A percentile compares a stretch with the other conserved stretches of the same genome.
Evolutionary conservation across 1,140 invertebrate species (phyloP).

Genomic region (Drosophila neocordata): DNA sequence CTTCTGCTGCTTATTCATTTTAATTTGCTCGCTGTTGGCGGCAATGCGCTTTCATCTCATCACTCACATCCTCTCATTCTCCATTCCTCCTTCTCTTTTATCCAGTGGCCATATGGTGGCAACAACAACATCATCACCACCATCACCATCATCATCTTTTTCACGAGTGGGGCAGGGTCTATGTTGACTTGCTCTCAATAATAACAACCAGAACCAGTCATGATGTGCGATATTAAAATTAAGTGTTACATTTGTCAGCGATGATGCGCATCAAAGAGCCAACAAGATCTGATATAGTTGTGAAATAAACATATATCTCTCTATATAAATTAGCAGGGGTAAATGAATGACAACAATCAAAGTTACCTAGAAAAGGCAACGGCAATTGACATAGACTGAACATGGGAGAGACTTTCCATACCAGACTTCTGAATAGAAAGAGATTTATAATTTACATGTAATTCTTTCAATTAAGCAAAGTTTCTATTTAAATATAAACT

Average conservation of each 20-base stretch:
- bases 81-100: slow-evolving; percentile 1
- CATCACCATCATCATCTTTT: slow-evolving; percentile 15
- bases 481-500: too few relatives aligned
- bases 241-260: slow-evolving; percentile 58
- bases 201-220: slow-evolving; percentile 44
- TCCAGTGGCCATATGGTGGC: slow-evolving; percentile 64
- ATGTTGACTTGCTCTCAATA: slow-evolving; percentile 60
- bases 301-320: neutral
- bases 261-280: slow-evolving; percentile 60
- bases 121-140: slow-evolving; percentile 27
- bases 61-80: slow-evolving; percentile 4
- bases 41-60: slow-evolving; percentile 57
- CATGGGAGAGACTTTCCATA: too few relatives aligned
- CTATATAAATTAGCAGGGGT: too few relatives aligned
- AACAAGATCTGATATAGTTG: slow-evolving; percentile 53
- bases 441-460: too few relatives aligned
- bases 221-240: slow-evolving; percentile 67
- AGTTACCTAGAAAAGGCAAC: neutral
- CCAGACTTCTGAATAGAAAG: too few relatives aligned
- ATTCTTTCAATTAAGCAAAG: too few relatives aligned
- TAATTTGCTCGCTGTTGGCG: slow-evolving; percentile 57
- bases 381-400: neutral
- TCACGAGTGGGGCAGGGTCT: neutral
- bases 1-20: slow-evolving; percentile 63
- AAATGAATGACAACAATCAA: neutral